phyloP scores from a whole-genome alignment of 1,140 invertebrate species.

The Coenobita brevimanus region DNA sequence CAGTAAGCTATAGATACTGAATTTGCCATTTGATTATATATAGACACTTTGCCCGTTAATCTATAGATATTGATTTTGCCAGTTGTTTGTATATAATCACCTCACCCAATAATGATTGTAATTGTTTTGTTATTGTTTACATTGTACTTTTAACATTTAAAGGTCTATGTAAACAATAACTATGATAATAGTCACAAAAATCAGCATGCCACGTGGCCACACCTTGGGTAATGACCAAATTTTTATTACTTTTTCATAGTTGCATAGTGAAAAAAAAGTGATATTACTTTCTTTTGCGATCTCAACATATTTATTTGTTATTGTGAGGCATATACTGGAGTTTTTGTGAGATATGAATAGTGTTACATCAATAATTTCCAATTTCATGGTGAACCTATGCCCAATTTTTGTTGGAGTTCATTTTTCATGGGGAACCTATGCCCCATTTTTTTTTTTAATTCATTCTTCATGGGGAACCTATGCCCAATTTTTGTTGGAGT shows the following conservation, averaged over 20 bases:
- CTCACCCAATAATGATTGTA: neutral
- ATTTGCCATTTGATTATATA: neutral
- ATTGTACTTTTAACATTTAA: neutral
- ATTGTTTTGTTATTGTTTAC: neutral
- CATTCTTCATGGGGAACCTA: too few species aligned
- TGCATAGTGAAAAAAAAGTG: slow-evolving; percentile 3
- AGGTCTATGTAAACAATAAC: neutral
- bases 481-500: too few species aligned
- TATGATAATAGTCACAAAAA: neutral
- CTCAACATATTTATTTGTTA: slow-evolving; percentile 3
- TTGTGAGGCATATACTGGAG: slow-evolving; percentile 1
- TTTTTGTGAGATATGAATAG: neutral
- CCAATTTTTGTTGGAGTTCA: too few species aligned
- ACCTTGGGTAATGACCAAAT: neutral
- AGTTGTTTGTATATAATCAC: neutral
- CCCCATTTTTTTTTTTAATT: too few species aligned
- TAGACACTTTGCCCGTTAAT: neutral
- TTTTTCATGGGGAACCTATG: too few species aligned
- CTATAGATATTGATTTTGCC: neutral
- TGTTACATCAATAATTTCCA: neutral
- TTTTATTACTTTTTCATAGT: neutral
- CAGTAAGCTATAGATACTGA: neutral
- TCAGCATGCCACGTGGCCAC: neutral
- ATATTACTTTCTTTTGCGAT: neutral
- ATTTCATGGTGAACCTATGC: neutral